Evolutionary conservation across 2,113 vertebrate species (phyloP).

Genomic region (Chunga burmeisteri): DNA sequence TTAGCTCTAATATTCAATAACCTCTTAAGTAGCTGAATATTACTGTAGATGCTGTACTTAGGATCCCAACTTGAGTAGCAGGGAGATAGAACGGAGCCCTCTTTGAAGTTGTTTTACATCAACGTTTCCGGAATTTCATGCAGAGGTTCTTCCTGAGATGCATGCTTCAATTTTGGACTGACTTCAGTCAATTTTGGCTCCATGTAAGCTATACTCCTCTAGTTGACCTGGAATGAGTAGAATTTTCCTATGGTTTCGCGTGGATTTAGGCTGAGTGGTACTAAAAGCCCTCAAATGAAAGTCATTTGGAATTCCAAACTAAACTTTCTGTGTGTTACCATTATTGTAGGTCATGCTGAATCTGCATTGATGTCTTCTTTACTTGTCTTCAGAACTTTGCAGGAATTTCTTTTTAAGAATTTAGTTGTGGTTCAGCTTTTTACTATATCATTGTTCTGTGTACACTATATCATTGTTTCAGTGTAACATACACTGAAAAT

Average conservation of each 20-base stretch:
- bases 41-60: not conserved
- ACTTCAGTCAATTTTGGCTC: not conserved
- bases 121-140: not conserved
- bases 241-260: not conserved
- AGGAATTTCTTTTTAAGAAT: not conserved
- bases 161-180: not conserved
- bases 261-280: not conserved
- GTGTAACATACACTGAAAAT: not conserved
- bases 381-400: accelerated
- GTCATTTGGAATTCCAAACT: not conserved
- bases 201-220: not conserved
- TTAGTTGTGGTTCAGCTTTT: not conserved
- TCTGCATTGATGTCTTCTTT: not conserved
- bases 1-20: not conserved
- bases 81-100: not conserved
- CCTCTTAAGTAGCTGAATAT: not conserved
- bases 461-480: not conserved
- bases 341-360: not conserved
- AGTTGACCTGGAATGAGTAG: not conserved
- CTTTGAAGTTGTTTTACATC: not conserved
- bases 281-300: not conserved
- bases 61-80: not conserved
- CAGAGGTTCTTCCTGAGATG: not conserved
- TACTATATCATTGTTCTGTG: not conserved
- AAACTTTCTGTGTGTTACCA: not conserved